Percentiles rank a stretch among this genome's conserved stretches.
Evolutionary conservation across 2,888 invertebrate species (phyloP).

Genomic region (Macrophya alboannulata): DNA sequence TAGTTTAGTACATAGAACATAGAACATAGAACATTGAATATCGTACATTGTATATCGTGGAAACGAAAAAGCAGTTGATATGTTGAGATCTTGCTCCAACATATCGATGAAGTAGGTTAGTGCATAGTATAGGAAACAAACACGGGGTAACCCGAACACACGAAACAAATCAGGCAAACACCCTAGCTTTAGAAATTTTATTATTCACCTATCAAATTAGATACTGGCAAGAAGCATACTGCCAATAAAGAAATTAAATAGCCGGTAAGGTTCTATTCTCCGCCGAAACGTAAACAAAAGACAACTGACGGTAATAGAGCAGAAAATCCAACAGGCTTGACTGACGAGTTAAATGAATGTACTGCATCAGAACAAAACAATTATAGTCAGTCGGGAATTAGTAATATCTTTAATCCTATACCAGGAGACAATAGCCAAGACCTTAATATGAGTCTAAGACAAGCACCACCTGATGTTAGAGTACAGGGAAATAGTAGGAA

Average conservation of each 20-base stretch:
- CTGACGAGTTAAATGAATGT: no score
- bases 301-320: no score
- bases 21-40: no score
- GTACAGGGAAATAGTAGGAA: neutral
- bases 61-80: neutral
- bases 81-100: slow-evolving; percentile 7
- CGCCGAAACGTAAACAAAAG: slow-evolving; percentile 28
- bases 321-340: no score
- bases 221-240: slow-evolving; percentile 44
- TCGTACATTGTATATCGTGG: neutral
- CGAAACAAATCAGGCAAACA: neutral
- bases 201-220: slow-evolving; percentile 4
- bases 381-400: neutral
- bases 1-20: no score
- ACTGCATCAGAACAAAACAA: neutral
- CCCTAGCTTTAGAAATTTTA: no score
- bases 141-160: neutral
- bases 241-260: no score
- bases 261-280: no score
- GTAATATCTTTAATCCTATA: no score
- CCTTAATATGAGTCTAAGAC: neutral
- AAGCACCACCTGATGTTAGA: neutral
- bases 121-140: neutral
- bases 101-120: neutral
- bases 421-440: no score